phyloP scores from a whole-genome alignment of 2,113 vertebrate species.

The Oreotrochilus melanogaster region DNA sequence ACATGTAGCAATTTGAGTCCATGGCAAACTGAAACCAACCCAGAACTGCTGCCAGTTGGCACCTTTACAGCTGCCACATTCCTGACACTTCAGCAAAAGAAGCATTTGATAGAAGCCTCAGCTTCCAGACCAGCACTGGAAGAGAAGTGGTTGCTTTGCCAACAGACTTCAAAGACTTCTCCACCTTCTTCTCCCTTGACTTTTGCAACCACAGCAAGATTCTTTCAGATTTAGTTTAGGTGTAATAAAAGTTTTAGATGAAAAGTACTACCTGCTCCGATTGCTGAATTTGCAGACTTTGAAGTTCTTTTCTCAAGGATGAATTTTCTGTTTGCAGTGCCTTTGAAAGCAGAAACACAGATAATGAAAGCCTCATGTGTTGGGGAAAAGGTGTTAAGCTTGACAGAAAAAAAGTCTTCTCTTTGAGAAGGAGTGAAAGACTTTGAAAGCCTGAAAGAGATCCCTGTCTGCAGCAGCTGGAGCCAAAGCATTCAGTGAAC shows the following conservation, averaged over 20 bases:
- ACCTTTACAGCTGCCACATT: neutral
- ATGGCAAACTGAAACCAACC: neutral
- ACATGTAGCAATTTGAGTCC: neutral
- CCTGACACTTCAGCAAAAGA: neutral
- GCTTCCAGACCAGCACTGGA: neutral
- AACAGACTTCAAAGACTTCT: constrained; percentile 48
- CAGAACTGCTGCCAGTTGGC: neutral
- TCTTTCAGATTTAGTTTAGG: constrained; percentile 51
- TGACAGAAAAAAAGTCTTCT: neutral
- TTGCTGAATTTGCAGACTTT: constrained; percentile 82
- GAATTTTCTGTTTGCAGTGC: constrained; percentile 82
- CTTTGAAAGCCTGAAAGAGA: constrained; percentile 21
- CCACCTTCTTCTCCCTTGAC: constrained; percentile 31
- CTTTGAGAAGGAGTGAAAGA: constrained; percentile 13
- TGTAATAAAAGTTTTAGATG: constrained; percentile 62
- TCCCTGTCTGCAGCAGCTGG: neutral
- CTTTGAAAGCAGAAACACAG: constrained; percentile 79
- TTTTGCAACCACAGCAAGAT: constrained; percentile 61
- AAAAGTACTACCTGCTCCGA: constrained; percentile 84
- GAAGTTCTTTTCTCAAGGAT: constrained; percentile 83
- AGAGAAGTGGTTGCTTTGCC: constrained; percentile 39
- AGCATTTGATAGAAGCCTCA: neutral
- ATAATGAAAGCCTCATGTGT: constrained; percentile 31
- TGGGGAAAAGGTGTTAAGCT: constrained; percentile 23
- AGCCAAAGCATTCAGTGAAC: neutral